phyloP scores from a whole-genome alignment of 2,888 invertebrate species.

The Parnassius orleans region DNA sequence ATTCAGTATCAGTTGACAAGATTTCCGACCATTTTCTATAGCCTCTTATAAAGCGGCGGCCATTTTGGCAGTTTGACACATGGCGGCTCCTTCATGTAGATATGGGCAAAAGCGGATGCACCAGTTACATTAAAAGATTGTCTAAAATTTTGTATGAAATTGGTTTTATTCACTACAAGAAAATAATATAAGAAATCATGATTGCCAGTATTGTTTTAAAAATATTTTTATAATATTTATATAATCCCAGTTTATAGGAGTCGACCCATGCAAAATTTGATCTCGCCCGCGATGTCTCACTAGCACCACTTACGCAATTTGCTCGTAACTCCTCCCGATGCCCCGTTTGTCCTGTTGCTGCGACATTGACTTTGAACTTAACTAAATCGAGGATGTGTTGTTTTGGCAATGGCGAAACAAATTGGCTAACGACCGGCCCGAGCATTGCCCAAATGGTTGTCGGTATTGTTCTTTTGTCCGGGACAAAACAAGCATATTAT shows the following conservation, averaged over 20 bases:
- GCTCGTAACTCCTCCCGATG: conserved; percentile 4
- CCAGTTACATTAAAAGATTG: no score
- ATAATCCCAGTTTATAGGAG: background rate
- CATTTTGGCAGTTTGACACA: no score
- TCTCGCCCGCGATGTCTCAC: background rate
- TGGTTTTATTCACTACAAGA: no score
- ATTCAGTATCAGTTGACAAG: no score
- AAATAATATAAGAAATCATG: no score
- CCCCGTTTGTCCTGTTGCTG: conserved; percentile 27
- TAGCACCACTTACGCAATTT: conserved; percentile 34
- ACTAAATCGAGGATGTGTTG: conserved; percentile 36
- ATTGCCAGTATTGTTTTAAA: no score
- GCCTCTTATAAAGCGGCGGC: no score
- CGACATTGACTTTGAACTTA: conserved; percentile 60
- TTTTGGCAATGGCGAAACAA: conserved; percentile 35
- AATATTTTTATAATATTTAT: background rate
- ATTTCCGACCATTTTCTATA: no score
- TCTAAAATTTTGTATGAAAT: no score
- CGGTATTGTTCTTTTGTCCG: conserved; percentile 12
- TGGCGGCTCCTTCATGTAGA: no score
- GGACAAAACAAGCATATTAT: background rate
- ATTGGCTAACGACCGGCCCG: conserved; percentile 38
- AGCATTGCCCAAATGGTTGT: conserved; percentile 12
- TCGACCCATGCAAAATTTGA: conserved; percentile 4
- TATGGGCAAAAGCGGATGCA: no score